phyloP scores from a whole-genome alignment of 1,140 invertebrate genomes.

The Varroa destructor region DNA sequence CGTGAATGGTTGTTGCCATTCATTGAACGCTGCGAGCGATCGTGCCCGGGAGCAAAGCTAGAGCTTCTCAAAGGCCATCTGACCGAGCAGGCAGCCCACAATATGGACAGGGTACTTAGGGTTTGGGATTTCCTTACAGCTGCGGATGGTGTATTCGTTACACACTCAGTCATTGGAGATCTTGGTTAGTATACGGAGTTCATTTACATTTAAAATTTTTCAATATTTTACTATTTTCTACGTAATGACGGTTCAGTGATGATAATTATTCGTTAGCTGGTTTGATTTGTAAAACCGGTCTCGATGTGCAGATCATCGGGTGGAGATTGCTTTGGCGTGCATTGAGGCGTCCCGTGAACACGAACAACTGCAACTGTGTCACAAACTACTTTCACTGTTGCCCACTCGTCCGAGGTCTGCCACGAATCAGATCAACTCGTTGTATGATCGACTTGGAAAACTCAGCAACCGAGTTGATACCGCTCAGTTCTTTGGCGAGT shows the following conservation, averaged over 20 bases:
- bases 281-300: neutral
- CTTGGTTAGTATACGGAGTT: no score
- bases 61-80: constrained; percentile 14
- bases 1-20: constrained; percentile 11
- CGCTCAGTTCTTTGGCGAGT: neutral
- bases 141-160: neutral
- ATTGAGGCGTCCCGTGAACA: neutral
- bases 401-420: neutral
- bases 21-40: constrained; percentile 16
- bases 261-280: no score
- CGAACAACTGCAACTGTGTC: neutral
- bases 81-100: neutral
- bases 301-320: neutral
- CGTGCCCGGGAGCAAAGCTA: neutral
- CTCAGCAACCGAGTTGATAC: neutral
- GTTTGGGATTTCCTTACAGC: neutral
- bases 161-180: no score
- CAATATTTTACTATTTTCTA: no score
- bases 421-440: neutral
- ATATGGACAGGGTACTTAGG: neutral
- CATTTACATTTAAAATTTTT: no score
- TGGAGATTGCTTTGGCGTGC: neutral
- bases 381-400: neutral
- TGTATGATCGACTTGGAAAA: neutral
- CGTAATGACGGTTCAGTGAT: no score